These are phyloP conservation scores for Mus minutoides DNA, from an alignment of 2,797 vertebrate species.

Conservation along the genomic window DNA sequence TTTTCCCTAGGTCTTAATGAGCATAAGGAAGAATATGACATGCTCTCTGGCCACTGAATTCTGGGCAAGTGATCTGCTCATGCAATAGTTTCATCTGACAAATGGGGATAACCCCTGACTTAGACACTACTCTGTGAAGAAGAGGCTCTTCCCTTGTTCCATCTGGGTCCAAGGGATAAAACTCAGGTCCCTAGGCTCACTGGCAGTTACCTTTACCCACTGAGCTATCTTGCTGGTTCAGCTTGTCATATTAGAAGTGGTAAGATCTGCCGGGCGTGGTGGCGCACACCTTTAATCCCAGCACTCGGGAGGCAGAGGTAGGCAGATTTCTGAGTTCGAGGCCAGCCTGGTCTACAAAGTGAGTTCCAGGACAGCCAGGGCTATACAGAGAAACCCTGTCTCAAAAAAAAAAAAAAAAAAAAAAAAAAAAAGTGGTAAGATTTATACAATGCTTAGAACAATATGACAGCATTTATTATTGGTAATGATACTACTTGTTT, in stretches of 20 bases:
- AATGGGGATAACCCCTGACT: background rate
- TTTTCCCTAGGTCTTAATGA: slow-evolving; percentile 34
- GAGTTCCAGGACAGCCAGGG: too few species aligned
- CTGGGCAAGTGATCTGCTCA: slow-evolving; percentile 44
- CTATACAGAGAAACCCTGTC: too few species aligned
- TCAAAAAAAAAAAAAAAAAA: too few species aligned
- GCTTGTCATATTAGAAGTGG: background rate
- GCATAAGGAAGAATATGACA: background rate
- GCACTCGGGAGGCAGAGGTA: too few species aligned
- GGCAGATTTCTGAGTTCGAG: too few species aligned
- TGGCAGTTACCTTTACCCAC: background rate
- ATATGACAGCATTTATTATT: slow-evolving; percentile 1
- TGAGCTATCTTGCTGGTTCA: background rate
- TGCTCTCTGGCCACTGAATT: slow-evolving; percentile 15
- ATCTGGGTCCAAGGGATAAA: background rate
- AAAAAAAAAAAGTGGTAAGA: too few species aligned
- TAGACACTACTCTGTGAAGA: background rate
- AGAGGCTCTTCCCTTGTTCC: background rate
- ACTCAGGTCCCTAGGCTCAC: background rate
- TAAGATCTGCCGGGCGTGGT: background rate
- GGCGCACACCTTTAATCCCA: too few species aligned
- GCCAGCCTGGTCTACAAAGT: too few species aligned
- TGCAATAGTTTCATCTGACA: slow-evolving; percentile 8
- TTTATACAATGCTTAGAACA: slow-evolving; percentile 48
- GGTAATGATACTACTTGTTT: slow-evolving; percentile 13